Evolutionary conservation across 2,888 invertebrate species (phyloP), one percentile per base, ranked within the genome.

Genomic region (Electrophaes corylata): DNA sequence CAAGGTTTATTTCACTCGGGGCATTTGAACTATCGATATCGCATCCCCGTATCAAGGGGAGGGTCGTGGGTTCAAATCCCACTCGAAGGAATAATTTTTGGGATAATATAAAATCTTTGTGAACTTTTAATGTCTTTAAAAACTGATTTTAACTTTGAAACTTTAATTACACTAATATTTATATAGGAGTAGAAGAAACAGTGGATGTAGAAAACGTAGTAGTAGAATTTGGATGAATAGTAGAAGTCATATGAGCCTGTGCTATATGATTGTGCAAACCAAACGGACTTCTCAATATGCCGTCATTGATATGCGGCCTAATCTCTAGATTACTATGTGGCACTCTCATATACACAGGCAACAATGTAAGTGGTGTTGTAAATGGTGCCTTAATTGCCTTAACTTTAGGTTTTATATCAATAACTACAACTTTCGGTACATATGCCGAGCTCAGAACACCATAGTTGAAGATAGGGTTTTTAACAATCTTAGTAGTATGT

Each of bases 311-410:
- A 43, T 68, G 52, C 2, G 67, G 63, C 50, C 67, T 57, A 0
- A 66, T 54, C 2, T 64, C 57, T 0, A 60, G 33, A 14, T 66
- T 63, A 39, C 57, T 66, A 14, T 63, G 69, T 26, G 73, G 73
- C 3, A 65, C 61, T 37, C 78, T 70, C 63, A 83, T 70, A 59
- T 87, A 89, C 0, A 88, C 86, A 0, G 89, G 89, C 1, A 75
- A 40, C 1, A 88, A 19, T 0, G 86, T 69, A 11, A 83, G 52
- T 0, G 82, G 78, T 8, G 66, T 78, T 11, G 66, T 69, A 0
- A 40, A n/a, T n/a, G n/a, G n/a, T n/a, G n/a, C 57, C 0, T 31
- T n/a, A 5, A 5, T 4, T 4, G 12, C 5, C 6, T 12, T 5
- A 20, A 61, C 40, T 23, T 60, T 73, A 1, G 80, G 74, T 51